These are phyloP conservation scores for Nemotelus nigrinus DNA, from an alignment of 2,888 invertebrate species.

Conservation along the genomic window DNA sequence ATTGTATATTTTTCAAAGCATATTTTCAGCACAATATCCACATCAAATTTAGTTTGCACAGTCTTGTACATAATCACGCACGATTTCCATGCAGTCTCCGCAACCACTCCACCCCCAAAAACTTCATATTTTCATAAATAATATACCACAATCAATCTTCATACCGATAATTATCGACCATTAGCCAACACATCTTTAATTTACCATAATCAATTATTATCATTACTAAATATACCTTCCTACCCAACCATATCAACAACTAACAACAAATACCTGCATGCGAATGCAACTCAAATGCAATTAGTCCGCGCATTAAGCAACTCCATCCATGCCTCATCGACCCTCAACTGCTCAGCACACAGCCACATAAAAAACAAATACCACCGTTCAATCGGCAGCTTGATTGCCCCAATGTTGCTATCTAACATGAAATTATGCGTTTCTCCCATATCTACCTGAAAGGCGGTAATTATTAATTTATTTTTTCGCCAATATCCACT, in stretches of 20 bases:
- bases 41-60: too few relatives aligned
- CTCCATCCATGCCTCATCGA: constrained; percentile 13
- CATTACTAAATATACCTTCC: not conserved
- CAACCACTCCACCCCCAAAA: too few relatives aligned
- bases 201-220: constrained; percentile 21
- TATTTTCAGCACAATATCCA: too few relatives aligned
- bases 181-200: constrained; percentile 15
- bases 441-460: constrained; percentile 14
- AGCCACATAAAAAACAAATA: not conserved
- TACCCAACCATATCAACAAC: not conserved
- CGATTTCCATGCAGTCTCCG: too few relatives aligned
- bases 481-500: not conserved
- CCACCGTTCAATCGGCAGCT: not conserved
- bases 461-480: not conserved
- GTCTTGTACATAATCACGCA: too few relatives aligned
- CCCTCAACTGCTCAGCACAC: not conserved
- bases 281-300: constrained; percentile 11
- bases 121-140: not conserved
- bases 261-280: not conserved
- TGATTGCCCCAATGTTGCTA: constrained; percentile 4
- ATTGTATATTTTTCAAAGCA: too few relatives aligned
- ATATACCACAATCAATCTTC: not conserved
- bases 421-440: constrained; percentile 31
- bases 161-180: not conserved
- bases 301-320: constrained; percentile 22